A percentile compares a stretch with the other conserved stretches of the same genome.
These are phyloP conservation scores for Theonella swinhoei DNA, from an alignment of 37 sponge, comb jelly and placozoan species.

Conservation along the genomic window DNA sequence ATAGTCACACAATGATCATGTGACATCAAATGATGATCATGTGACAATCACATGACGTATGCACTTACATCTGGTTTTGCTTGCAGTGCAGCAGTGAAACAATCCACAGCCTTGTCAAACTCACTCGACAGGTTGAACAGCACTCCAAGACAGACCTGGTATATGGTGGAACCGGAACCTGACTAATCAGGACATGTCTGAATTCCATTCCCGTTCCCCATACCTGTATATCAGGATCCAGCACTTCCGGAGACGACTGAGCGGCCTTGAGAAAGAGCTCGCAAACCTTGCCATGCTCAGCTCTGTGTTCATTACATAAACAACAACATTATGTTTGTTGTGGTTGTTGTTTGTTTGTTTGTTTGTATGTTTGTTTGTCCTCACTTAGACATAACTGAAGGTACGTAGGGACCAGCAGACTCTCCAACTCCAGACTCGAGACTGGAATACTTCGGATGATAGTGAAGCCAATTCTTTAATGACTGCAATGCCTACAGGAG, in stretches of 20 bases:
- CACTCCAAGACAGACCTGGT: slow-evolving; percentile 78
- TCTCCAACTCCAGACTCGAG: not conserved
- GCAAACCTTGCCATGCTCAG: slow-evolving; percentile 38
- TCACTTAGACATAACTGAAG: slow-evolving; percentile 39
- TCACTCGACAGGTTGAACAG: slow-evolving; percentile 84
- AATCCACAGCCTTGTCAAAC: slow-evolving; percentile 90
- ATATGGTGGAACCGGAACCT: no score
- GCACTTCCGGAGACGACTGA: slow-evolving; percentile 51
- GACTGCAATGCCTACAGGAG: slow-evolving; percentile 38
- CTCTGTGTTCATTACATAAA: slow-evolving; percentile 31
- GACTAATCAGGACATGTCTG: no score
- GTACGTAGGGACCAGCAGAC: slow-evolving; percentile 5
- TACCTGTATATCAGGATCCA: slow-evolving; percentile 83
- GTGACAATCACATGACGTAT: not conserved
- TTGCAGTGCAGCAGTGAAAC: slow-evolving; percentile 79
- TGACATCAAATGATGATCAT: slow-evolving; percentile 5
- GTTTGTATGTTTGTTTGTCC: no score
- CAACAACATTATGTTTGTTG: not conserved
- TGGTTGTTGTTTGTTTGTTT: not conserved
- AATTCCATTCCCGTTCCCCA: not conserved
- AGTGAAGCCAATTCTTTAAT: slow-evolving; percentile 44
- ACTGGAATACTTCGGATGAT: slow-evolving; percentile 44
- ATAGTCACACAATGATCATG: no score
- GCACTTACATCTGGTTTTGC: slow-evolving; percentile 56
- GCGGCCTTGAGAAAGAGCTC: slow-evolving; percentile 77